Percentiles rank a stretch among this genome's conserved stretches.
Evolutionary conservation across 2,888 invertebrate species (phyloP).

Genomic region (Apamea anceps): DNA sequence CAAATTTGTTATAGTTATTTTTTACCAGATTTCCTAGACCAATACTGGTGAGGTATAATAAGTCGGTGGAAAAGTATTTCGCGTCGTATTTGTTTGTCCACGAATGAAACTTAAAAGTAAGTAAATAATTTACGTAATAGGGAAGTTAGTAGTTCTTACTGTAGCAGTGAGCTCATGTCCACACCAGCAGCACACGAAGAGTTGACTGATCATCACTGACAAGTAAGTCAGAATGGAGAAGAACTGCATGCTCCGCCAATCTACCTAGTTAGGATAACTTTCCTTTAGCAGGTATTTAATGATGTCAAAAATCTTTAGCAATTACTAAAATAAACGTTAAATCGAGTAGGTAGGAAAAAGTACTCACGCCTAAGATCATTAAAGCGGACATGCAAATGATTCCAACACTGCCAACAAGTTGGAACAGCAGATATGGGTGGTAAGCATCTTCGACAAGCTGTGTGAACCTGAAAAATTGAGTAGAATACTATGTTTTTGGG

Average conservation of each 20-base stretch:
- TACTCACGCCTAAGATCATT: constrained; percentile 81
- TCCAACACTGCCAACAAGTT: constrained; percentile 88
- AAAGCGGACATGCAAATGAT: constrained; percentile 87
- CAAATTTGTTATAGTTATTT: not conserved
- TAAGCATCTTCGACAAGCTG: constrained; percentile 85
- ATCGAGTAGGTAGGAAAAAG: not conserved
- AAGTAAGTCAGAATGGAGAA: constrained; percentile 83
- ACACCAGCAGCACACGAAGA: constrained; percentile 89
- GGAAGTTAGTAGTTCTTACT: constrained; percentile 43
- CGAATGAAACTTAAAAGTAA: not conserved
- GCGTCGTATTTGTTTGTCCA: not conserved
- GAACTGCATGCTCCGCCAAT: constrained; percentile 85
- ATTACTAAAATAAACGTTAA: not conserved
- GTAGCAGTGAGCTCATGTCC: constrained; percentile 88
- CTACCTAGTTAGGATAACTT: constrained; percentile 70
- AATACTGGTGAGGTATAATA: not conserved
- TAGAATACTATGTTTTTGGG: not conserved
- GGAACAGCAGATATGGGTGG: constrained; percentile 88
- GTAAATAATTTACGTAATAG: not conserved
- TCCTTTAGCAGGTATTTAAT: not conserved
- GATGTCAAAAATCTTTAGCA: not conserved
- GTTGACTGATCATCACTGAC: constrained; percentile 87
- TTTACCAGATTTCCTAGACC: not conserved
- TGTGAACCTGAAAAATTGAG: constrained; percentile 80
- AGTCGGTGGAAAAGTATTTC: not conserved